Conservation (phyloP, 2,113 vertebrate species). For the Coptodon rendalli region DNA sequence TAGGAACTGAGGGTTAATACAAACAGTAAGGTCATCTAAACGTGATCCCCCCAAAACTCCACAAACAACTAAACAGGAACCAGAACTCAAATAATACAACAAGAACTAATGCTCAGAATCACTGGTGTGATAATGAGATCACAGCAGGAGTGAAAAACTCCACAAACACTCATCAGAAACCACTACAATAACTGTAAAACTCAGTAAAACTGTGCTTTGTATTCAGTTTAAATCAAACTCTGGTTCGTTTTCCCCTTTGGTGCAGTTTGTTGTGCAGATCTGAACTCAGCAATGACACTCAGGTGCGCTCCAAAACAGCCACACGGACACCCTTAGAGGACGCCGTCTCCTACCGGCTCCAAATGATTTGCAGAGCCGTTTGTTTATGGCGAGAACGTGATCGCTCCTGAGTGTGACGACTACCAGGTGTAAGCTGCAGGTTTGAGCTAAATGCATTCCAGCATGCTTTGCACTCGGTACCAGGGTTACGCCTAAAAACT, state of each 20-base stretch:
- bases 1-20: not conserved
- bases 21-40: not conserved
- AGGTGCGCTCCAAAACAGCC: fast-evolving
- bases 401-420: not conserved
- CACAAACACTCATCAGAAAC: not conserved
- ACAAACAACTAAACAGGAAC: not conserved
- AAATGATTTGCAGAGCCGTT: not conserved
- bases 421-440: not conserved
- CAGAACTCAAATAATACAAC: not conserved
- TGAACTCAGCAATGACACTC: not conserved
- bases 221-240: not conserved
- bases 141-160: not conserved
- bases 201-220: not conserved
- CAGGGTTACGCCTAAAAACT: not conserved
- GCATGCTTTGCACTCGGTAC: not conserved
- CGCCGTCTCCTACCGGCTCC: fast-evolving
- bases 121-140: not conserved
- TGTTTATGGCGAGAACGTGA: not conserved
- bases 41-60: not conserved
- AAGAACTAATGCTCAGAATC: fast-evolving
- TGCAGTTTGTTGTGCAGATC: not conserved
- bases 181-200: not conserved
- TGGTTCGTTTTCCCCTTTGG: not conserved
- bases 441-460: not conserved
- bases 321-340: not conserved